Evolutionary conservation across 2,888 invertebrate species (phyloP).

Genomic region (Leptinotarsa haldemani): DNA sequence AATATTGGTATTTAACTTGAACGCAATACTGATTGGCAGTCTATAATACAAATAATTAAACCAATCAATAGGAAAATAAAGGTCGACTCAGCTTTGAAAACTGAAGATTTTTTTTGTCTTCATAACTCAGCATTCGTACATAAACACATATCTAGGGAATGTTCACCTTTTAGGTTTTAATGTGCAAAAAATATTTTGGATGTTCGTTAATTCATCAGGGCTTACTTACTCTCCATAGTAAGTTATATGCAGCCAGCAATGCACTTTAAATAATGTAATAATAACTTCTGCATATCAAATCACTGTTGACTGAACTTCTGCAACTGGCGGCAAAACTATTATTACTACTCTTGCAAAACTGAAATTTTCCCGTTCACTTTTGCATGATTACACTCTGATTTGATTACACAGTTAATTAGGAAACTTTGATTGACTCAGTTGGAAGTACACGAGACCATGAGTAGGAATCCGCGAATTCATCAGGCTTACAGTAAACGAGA

Average conservation of each 20-base stretch:
- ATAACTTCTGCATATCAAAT: slow-evolving; percentile 19
- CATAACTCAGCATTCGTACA: too few species aligned
- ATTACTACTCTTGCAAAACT: slow-evolving; percentile 43
- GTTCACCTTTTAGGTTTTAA: neutral
- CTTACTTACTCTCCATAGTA: neutral
- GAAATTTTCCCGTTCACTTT: slow-evolving; percentile 43
- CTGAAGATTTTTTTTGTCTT: too few species aligned
- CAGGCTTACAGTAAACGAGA: too few species aligned
- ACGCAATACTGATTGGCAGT: too few species aligned
- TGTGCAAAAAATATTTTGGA: neutral
- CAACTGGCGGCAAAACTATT: slow-evolving; percentile 35
- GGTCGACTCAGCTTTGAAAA: too few species aligned
- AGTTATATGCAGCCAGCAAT: neutral
- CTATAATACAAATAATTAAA: too few species aligned
- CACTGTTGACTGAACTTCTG: slow-evolving; percentile 20
- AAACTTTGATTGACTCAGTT: slow-evolving; percentile 50
- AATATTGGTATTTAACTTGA: too few species aligned
- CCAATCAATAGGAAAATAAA: too few species aligned
- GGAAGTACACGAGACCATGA: slow-evolving; percentile 14
- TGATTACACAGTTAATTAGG: slow-evolving; percentile 47
- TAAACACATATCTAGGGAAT: too few species aligned
- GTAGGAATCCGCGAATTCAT: neutral
- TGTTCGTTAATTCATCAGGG: neutral
- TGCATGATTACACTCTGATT: slow-evolving; percentile 44
- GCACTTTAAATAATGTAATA: slow-evolving; percentile 12